phyloP scores from a whole-genome alignment of 2,113 vertebrate species.

The Xiphophorus maculatus region DNA sequence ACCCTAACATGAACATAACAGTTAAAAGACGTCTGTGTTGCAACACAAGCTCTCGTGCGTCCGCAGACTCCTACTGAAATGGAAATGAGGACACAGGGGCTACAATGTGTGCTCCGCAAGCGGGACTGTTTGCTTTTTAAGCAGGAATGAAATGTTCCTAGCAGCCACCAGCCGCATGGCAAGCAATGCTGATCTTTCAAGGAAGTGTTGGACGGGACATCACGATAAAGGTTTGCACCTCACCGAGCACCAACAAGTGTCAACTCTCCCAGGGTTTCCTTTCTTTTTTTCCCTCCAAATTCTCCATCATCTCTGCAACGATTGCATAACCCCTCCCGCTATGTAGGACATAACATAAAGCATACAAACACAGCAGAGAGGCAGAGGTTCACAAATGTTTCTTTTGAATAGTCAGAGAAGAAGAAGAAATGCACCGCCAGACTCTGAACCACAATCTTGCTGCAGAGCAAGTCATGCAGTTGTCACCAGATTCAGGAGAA shows the following conservation, averaged over 20 bases:
- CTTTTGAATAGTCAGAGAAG: slow-evolving; percentile 8
- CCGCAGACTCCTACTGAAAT: background rate
- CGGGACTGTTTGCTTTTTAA: slow-evolving; percentile 46
- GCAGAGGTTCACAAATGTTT: slow-evolving; percentile 43
- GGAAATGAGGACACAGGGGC: slow-evolving; percentile 15
- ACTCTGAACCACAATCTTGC: slow-evolving; percentile 50
- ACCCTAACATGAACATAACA: background rate
- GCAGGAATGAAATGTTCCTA: slow-evolving; percentile 37
- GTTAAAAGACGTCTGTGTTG: background rate
- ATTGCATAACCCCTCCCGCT: slow-evolving; percentile 72
- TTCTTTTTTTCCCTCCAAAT: slow-evolving; percentile 4
- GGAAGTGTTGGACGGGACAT: slow-evolving; percentile 50
- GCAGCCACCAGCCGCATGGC: slow-evolving; percentile 59
- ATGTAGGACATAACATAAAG: slow-evolving; percentile 61
- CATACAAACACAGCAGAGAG: slow-evolving; percentile 19
- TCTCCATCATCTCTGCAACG: slow-evolving; percentile 50
- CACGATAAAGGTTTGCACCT: slow-evolving; percentile 65
- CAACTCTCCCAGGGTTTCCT: slow-evolving; percentile 68
- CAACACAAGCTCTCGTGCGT: background rate
- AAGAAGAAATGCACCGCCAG: slow-evolving; percentile 25
- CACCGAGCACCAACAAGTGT: slow-evolving; percentile 67
- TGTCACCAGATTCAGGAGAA: slow-evolving; percentile 49
- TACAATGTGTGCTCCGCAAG: slow-evolving; percentile 16
- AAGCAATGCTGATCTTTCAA: slow-evolving; percentile 47
- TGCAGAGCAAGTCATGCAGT: slow-evolving; percentile 42